These are phyloP conservation scores for Podarcis cretensis DNA, from an alignment of 2,113 vertebrate species.

Conservation along the genomic window DNA sequence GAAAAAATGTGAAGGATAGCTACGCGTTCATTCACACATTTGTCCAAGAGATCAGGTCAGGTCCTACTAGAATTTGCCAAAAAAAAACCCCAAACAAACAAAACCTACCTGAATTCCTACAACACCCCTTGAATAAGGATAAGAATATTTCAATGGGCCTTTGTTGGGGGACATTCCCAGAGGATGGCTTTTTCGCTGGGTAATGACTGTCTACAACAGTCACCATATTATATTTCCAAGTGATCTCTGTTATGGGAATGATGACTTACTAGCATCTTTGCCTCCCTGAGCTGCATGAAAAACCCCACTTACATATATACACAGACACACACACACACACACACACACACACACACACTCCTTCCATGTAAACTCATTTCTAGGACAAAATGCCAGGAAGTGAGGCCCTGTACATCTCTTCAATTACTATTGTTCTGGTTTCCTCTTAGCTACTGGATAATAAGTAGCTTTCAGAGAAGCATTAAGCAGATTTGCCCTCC, in stretches of 20 bases:
- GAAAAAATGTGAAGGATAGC: no score
- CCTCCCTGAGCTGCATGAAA: constrained; percentile 44
- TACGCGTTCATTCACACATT: no score
- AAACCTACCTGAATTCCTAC: no score
- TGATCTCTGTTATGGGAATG: constrained; percentile 31
- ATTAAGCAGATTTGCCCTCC: constrained; percentile 76
- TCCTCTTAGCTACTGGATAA: constrained; percentile 70
- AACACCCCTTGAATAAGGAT: no score
- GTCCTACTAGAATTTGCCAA: no score
- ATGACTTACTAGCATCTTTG: constrained; percentile 35
- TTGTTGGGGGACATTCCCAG: no score
- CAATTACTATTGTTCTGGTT: constrained; percentile 65
- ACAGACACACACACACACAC: constrained; percentile 35
- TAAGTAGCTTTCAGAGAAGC: constrained; percentile 72
- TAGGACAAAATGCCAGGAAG: constrained; percentile 51
- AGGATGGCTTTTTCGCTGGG: no score
- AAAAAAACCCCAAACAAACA: no score
- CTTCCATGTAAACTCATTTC: constrained; percentile 62
- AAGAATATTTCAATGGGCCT: no score
- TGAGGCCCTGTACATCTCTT: constrained; percentile 51
- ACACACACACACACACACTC: background rate
- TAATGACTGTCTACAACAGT: constrained; percentile 3
- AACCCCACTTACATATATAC: constrained; percentile 46
- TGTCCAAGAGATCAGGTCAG: no score
- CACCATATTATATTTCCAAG: constrained; percentile 27